A percentile compares a stretch with the other conserved stretches of the same genome.
phyloP scores from a whole-genome alignment of 2,113 vertebrate genomes.

The rat (Rattus norvegicus) region GRCr8 NC_086021.1:31566501-31567000 shows the following conservation, averaged over 20 bases:
- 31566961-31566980: not conserved
- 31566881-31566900: fast-evolving
- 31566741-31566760: no score
- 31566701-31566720: not conserved
- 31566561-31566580: not conserved
- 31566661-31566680: not conserved
- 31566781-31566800: not conserved
- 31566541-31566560: not conserved
- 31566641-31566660: not conserved
- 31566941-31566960: not conserved
- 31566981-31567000: no score
- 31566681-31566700: not conserved
- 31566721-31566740: not conserved
- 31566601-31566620: not conserved
- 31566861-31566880: no score
- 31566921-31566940: not conserved
- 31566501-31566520: not conserved
- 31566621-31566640: not conserved
- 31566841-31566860: not conserved
- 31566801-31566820: no score
- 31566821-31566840: not conserved
- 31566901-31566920: not conserved
- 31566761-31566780: not conserved
- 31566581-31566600: not conserved
- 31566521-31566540: not conserved